Conservation (phyloP, 2,113 vertebrate species). For the Spheniscus mendiculus region DNA sequence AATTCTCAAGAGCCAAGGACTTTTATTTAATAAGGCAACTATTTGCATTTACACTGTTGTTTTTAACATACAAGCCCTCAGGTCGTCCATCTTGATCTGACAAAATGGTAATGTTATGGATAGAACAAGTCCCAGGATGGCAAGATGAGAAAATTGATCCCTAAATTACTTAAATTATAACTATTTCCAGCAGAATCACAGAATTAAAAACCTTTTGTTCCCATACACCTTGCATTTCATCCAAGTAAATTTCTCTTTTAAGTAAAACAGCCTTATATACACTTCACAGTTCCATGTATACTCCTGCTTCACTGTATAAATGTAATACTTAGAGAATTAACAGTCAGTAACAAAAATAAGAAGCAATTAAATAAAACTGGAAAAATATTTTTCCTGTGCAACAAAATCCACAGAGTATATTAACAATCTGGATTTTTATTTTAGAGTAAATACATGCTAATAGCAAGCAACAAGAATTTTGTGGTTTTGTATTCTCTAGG, state of each 20-base stretch:
- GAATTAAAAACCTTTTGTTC: background rate
- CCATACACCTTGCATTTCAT: background rate
- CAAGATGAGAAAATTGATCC: background rate
- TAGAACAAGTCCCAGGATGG: background rate
- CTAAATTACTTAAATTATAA: background rate
- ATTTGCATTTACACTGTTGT: background rate
- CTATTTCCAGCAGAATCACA: background rate
- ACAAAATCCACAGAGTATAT: background rate
- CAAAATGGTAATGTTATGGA: background rate
- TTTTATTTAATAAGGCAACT: background rate
- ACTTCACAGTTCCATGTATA: background rate
- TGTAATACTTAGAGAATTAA: background rate
- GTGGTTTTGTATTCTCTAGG: background rate
- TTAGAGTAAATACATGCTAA: background rate
- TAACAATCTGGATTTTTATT: background rate
- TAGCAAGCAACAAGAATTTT: background rate
- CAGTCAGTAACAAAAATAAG: background rate
- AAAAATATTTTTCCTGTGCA: background rate
- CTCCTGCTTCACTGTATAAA: background rate
- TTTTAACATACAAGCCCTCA: background rate
- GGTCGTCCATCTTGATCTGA: rapidly evolving
- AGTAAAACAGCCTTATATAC: background rate
- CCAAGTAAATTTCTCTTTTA: background rate
- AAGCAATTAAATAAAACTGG: background rate
- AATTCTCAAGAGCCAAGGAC: background rate